Base-by-base conservation (phyloP, 2,113 vertebrate species). In the Apistogramma diplotaenia region DNA sequence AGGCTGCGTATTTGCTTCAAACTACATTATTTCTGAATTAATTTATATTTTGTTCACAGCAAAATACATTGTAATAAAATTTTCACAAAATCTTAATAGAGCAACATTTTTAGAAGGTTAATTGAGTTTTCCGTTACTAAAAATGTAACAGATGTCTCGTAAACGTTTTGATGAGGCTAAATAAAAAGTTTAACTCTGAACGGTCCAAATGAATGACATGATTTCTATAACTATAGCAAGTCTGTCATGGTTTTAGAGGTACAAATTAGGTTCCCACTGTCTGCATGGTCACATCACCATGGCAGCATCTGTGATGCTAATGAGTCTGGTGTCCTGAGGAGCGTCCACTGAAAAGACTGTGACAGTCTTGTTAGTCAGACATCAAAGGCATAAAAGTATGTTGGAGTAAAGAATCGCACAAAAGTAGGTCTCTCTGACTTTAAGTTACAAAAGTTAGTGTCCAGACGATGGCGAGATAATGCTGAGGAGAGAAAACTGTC, bases 291-390 rank as follows among this genome's bases (percentile, higher is more conserved):
- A 79, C 29, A 70, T 82, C 58, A 35, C 67, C 9, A 23, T 27
- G 58, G 40, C 49, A 55, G 27, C 21, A 13, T 76, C 74, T 54
- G 60, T 56, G 82, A 56, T 25, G n/a, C 71, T 90, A 90, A 90
- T 86, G 77, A 89, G 85, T 54, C 70, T 1, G 71, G 61, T 60
- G 81, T 88, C 84, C 88, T 78, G 84, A 43, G 1, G 78, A 60
- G 31, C 18, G 1, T 43, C 53, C 40, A 73, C 8, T 59, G 18
- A 74, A 58, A 35, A 43, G 43, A 82, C 25, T 75, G 61, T 53
- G 79, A 86, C 82, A 59, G 5, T 79, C 85, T 78, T 86, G 65
- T 92, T 85, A 85, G 19, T 71, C 53, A 86, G 51, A 86, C 71
- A 81, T 86, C 79, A 86, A 79, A 8, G 31, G 35, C 33, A 61